Evolutionary conservation across 2,797 vertebrate species (phyloP).

Genomic region (Sphenopsis melanotis): DNA sequence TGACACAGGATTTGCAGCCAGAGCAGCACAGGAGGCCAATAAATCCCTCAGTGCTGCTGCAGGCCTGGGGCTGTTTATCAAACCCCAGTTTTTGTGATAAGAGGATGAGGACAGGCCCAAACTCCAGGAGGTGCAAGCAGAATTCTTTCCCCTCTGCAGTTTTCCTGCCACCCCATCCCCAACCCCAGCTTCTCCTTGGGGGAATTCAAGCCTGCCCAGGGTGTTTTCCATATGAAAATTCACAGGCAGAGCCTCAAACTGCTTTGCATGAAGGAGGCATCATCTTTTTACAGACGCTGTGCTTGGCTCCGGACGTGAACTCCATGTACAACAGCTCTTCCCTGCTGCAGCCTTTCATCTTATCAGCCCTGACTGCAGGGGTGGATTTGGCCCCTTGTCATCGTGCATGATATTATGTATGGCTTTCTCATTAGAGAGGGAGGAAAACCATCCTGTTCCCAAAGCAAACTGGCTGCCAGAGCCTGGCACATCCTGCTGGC

Average conservation of each 20-base stretch:
- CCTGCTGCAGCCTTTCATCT: slow-evolving; percentile 40
- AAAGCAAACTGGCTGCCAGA: neutral
- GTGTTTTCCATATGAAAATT: neutral
- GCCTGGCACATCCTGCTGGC: neutral
- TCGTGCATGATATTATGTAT: neutral
- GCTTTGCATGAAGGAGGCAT: slow-evolving; percentile 7
- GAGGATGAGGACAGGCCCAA: too few relatives aligned
- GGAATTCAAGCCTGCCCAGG: neutral
- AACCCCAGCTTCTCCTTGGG: neutral
- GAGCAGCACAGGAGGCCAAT: neutral
- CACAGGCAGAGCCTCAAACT: neutral
- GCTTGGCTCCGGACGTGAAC: neutral
- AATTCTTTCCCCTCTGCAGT: neutral
- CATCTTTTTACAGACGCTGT: neutral
- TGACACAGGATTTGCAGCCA: neutral
- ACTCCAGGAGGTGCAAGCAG: neutral
- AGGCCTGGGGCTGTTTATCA: neutral
- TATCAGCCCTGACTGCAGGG: neutral
- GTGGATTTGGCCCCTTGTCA: neutral
- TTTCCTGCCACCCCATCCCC: neutral
- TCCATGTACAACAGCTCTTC: neutral
- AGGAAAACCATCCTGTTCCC: neutral
- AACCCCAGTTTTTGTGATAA: fast-evolving
- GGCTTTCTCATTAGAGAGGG: neutral
- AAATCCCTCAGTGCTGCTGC: neutral